Evolutionary conservation across 2,888 invertebrate genomes (phyloP).

Genomic region (Fragum whitleyi): DNA sequence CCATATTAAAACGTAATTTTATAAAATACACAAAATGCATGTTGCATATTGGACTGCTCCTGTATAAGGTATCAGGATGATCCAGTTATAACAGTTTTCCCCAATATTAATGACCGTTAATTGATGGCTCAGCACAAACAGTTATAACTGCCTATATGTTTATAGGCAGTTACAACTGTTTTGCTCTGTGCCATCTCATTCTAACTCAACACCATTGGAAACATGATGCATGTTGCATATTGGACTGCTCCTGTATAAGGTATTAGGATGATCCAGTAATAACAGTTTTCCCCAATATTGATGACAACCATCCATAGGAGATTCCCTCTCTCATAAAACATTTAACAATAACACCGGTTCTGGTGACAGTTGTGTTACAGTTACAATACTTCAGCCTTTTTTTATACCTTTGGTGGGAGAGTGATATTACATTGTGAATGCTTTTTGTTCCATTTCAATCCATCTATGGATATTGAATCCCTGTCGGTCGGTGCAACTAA

Average conservation of each 20-base stretch:
- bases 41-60: too few species aligned
- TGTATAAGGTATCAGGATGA: too few species aligned
- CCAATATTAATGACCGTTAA: too few species aligned
- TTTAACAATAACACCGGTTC: constrained; percentile 16
- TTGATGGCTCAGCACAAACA: too few species aligned
- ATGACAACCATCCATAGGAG: constrained; percentile 21
- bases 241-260: background rate
- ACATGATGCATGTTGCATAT: too few species aligned
- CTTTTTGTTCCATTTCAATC: background rate
- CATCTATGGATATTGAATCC: constrained; percentile 24
- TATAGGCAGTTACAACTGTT: too few species aligned
- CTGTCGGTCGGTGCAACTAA: constrained; percentile 1
- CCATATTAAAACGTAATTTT: too few species aligned
- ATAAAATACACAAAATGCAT: too few species aligned
- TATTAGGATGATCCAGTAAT: background rate
- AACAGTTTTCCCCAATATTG: constrained; percentile 24
- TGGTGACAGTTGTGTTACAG: constrained; percentile 23
- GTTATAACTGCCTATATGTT: too few species aligned
- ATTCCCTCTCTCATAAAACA: constrained; percentile 29
- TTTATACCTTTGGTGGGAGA: background rate
- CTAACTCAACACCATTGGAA: too few species aligned
- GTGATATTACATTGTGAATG: constrained; percentile 13
- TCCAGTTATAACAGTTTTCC: too few species aligned
- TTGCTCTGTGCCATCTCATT: too few species aligned
- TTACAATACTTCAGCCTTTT: constrained; percentile 6